Conservation (phyloP, 2,113 vertebrate species). For the Eretmochelys imbricata region DNA sequence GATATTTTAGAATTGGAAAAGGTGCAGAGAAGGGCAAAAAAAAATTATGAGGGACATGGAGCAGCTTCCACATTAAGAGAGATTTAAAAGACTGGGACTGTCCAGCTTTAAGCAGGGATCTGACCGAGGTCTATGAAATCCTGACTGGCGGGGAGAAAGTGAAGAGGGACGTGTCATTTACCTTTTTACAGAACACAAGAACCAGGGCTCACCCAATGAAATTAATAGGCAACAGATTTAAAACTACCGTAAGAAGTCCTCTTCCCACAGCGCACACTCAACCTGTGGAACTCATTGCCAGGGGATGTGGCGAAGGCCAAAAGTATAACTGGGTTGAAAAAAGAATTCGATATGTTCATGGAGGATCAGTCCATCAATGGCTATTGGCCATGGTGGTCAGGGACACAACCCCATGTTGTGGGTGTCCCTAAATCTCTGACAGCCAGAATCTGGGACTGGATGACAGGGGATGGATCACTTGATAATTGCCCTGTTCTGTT, state of each 20-base stretch:
- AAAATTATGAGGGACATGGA: no score
- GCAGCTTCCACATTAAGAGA: no score
- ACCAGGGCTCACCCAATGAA: neutral
- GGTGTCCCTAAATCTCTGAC: neutral
- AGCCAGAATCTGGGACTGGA: neutral
- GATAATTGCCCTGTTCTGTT: neutral
- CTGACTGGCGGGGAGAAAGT: neutral
- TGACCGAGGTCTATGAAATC: no score
- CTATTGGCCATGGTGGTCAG: neutral
- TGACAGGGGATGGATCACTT: neutral
- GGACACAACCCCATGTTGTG: neutral
- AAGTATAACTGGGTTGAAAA: neutral
- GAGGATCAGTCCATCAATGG: neutral
- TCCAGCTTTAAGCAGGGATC: no score
- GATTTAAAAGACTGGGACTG: no score
- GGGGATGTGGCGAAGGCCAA: neutral
- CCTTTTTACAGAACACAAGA: neutral
- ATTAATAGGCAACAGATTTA: neutral
- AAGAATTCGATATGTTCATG: neutral
- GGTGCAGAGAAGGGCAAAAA: no score
- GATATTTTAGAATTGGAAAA: no score
- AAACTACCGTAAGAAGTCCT: neutral
- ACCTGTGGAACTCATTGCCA: neutral
- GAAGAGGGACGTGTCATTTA: neutral
- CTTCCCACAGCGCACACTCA: neutral